Percentiles rank a stretch among this genome's conserved stretches.
These are phyloP conservation scores for Coreius guichenoti DNA, from an alignment of 2,797 vertebrate species.

Conservation along the genomic window DNA sequence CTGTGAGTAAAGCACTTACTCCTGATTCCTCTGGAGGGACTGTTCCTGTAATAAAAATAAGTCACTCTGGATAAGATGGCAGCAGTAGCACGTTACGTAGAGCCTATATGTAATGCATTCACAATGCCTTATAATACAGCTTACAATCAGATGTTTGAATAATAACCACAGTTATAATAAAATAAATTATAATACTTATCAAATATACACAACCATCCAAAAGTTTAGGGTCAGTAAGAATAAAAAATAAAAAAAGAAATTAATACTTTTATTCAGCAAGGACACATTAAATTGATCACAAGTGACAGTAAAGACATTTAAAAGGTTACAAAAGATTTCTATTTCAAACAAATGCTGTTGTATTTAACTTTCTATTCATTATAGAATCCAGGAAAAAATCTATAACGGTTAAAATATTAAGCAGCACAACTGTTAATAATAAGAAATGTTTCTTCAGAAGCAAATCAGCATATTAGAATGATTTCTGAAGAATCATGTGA, in stretches of 20 bases:
- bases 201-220: background rate
- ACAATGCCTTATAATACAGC: background rate
- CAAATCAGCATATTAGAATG: background rate
- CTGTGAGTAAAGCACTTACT: slow-evolving; percentile 12
- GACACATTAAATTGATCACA: background rate
- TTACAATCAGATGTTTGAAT: background rate
- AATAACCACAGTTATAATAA: background rate
- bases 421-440: background rate
- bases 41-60: slow-evolving; percentile 21
- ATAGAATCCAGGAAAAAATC: background rate
- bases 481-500: background rate
- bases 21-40: slow-evolving; percentile 12
- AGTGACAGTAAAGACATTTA: background rate
- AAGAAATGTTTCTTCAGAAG: background rate
- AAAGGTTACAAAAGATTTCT: background rate
- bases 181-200: background rate
- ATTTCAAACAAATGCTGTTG: background rate
- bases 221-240: background rate
- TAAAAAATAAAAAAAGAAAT: background rate
- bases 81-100: background rate
- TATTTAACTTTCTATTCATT: background rate
- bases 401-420: background rate
- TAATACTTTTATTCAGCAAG: background rate
- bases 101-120: slow-evolving; percentile 4
- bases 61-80: background rate